Base-by-base conservation (phyloP, 2,113 vertebrate genomes). In the Irena cyanogastra region DNA sequence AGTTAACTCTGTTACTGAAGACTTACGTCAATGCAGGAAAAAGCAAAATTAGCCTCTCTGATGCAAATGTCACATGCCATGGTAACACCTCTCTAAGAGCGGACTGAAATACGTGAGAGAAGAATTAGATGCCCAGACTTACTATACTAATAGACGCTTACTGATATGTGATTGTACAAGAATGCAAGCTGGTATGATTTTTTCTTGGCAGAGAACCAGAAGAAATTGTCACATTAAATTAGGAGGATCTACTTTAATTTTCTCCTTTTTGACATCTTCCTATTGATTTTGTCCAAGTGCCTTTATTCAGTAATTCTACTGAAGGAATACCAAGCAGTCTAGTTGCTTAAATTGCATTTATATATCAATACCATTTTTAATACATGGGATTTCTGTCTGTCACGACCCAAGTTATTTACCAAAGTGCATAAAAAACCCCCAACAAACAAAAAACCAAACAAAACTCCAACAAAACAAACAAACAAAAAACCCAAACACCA, bases 161-260 rank as follows among this genome's bases (percentile, higher is more conserved):
- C 42, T 59, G 47, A 49, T 79, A 52, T 27, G 18, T 16, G 9
- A 37, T 41, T 84, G 35, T 57, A 65, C 37, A 77, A 52, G 52
- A 56, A 84, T 89, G 50, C 19, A 87, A 76, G 61, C 35, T 45
- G 19, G 31, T 78, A 41, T 9, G 31, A 22, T 70, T 81, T 82
- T 78, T 87, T 87, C 57, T 42, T 87, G 82, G 65, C 26, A 65
- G 75, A 93, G 35, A 90, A 44, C 39, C 74, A 87, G 81, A 76
- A 93, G 65, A 71, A 89, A 87, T 92, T 87, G 81, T 85, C 74
- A 91, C 77, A 79, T 76, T 82, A 87, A 89, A 71, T 95, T 90
- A 93, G 70, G 28, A 87, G 14, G 31, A 76, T 89, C 78, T 93
- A 54, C 56, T 95, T 89, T 69, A 72, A 92, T 94, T 91, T 96